A percentile compares a stretch with the other conserved stretches of the same genome.
Conservation (phyloP, 2,113 vertebrate species). For the Electrona antarctica region DNA sequence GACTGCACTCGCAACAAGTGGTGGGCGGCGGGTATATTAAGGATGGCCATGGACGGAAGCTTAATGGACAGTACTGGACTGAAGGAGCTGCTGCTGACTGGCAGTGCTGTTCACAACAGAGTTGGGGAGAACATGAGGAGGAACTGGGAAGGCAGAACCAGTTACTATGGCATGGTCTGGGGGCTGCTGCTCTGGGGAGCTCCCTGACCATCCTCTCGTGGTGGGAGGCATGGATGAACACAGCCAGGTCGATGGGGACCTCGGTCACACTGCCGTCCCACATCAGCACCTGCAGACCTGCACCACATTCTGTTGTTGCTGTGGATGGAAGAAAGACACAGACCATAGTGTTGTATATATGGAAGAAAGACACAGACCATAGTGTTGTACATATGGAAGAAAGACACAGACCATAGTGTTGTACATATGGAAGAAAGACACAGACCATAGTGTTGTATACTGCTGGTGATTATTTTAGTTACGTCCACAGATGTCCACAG, state of each 20-base stretch:
- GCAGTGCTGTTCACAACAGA: slow-evolving; percentile 46
- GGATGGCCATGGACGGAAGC: slow-evolving; percentile 61
- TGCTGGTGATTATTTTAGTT: too few relatives aligned
- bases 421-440: too few relatives aligned
- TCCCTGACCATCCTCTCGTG: slow-evolving; percentile 77
- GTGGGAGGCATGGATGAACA: slow-evolving; percentile 75
- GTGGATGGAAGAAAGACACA: background rate
- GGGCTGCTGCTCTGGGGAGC: slow-evolving; percentile 54
- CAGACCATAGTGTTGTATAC: too few relatives aligned
- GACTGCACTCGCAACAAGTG: slow-evolving; percentile 16
- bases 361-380: too few relatives aligned
- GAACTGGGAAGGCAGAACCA: slow-evolving; percentile 24
- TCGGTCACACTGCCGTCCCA: slow-evolving; percentile 81
- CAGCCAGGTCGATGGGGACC: slow-evolving; percentile 71
- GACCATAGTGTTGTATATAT: background rate
- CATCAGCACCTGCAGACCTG: slow-evolving; percentile 80
- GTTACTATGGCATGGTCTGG: slow-evolving; percentile 17
- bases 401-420: too few relatives aligned
- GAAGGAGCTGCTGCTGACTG: slow-evolving; percentile 9
- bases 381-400: too few relatives aligned
- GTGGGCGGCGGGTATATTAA: slow-evolving; percentile 20
- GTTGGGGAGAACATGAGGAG: background rate
- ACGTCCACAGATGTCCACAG: too few relatives aligned
- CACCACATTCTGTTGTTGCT: slow-evolving; percentile 78
- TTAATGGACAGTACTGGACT: slow-evolving; percentile 30